Percentiles rank a stretch among this genome's conserved stretches.
Conservation (phyloP, 2,888 invertebrate genomes). For the Andrena bucephala region DNA sequence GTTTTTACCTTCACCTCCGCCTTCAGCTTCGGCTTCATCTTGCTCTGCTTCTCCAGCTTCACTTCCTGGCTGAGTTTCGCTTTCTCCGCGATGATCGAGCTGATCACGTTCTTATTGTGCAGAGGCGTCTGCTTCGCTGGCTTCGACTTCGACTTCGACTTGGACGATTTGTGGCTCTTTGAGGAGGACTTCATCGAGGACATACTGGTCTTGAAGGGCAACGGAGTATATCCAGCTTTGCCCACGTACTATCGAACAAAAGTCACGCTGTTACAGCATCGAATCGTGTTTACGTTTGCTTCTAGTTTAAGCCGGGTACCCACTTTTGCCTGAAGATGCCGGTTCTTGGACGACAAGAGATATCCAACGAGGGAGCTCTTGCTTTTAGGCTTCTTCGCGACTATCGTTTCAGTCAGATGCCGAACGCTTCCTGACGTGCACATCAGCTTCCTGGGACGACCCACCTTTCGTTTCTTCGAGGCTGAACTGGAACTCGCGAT, state of each 20-base stretch:
- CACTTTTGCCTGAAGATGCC: conserved; percentile 85
- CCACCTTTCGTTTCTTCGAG: conserved; percentile 93
- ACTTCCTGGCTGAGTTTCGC: conserved; percentile 80
- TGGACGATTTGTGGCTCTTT: conserved; percentile 75
- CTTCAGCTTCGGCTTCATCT: conserved; percentile 90
- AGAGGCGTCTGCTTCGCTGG: conserved; percentile 80
- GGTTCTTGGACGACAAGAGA: conserved; percentile 88
- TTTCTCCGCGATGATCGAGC: conserved; percentile 82
- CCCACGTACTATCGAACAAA: conserved; percentile 71
- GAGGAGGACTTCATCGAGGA: conserved; percentile 72
- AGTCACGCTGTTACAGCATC: not conserved
- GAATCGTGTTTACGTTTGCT: not conserved
- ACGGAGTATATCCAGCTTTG: conserved; percentile 76
- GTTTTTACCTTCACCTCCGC: conserved; percentile 90
- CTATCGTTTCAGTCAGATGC: conserved; percentile 91
- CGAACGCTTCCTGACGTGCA: conserved; percentile 86
- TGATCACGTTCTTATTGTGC: conserved; percentile 82
- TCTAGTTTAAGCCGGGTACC: conserved; percentile 8
- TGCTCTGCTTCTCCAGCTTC: conserved; percentile 84
- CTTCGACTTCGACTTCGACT: conserved; percentile 78
- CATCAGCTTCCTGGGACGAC: conserved; percentile 91
- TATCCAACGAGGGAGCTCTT: conserved; percentile 89
- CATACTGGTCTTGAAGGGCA: conserved; percentile 77
- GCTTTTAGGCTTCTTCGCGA: conserved; percentile 92
- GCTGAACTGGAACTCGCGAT: conserved; percentile 77